Evolutionary conservation across 2,888 invertebrate species (phyloP).

Genomic region (Meliscaeva auricollis): DNA sequence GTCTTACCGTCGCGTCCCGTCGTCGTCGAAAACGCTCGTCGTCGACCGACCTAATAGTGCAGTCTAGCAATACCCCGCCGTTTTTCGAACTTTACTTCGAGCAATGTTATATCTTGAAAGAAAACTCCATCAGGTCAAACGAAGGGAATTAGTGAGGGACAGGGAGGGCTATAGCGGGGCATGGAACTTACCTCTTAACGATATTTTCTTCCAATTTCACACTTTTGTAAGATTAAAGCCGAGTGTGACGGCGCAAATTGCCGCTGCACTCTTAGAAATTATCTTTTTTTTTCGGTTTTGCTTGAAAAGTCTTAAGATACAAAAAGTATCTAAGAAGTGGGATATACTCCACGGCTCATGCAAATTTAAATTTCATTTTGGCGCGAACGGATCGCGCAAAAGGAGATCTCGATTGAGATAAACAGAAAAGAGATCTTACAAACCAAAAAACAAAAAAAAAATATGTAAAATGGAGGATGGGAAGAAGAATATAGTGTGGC

Average conservation of each 20-base stretch:
- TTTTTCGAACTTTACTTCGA: constrained; percentile 12
- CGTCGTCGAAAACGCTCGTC: background rate
- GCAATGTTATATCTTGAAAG: too few relatives aligned
- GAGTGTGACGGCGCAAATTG: constrained; percentile 72
- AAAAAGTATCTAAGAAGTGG: constrained; percentile 10
- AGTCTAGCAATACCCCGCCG: constrained; percentile 8
- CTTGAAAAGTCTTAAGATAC: constrained; percentile 21
- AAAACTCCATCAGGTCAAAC: constrained; percentile 63
- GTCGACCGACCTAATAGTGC: background rate
- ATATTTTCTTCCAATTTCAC: constrained; percentile 71
- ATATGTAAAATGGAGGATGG: constrained; percentile 11
- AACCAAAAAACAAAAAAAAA: too few relatives aligned
- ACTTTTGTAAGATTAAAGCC: constrained; percentile 71
- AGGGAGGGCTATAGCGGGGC: background rate
- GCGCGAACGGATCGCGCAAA: constrained; percentile 65
- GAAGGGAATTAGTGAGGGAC: constrained; percentile 1
- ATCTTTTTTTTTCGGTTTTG: constrained; percentile 5
- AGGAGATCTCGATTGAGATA: constrained; percentile 66
- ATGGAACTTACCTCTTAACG: constrained; percentile 1
- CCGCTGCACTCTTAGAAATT: constrained; percentile 54
- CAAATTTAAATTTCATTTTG: constrained; percentile 74
- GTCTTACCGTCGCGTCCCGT: background rate
- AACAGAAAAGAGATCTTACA: constrained; percentile 27
- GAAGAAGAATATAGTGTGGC: too few relatives aligned
- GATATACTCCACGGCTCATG: constrained; percentile 34